Percentiles rank a stretch among this genome's conserved stretches.
Evolutionary conservation across 2,113 vertebrate species (phyloP).

Genomic region (Gasterosteus aculeatus): DNA sequence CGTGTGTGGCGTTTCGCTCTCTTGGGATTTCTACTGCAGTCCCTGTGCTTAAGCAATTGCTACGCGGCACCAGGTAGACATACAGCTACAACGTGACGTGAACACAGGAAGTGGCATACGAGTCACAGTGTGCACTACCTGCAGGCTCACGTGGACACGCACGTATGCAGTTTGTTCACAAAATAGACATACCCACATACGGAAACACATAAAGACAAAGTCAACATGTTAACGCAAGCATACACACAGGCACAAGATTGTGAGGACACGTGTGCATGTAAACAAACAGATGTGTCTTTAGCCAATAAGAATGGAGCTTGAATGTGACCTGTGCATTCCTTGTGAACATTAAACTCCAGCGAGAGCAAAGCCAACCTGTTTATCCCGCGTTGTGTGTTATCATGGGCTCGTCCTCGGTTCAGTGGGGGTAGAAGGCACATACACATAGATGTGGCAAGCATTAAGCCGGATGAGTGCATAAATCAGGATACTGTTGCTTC

Average conservation of each 20-base stretch:
- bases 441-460: constrained; percentile 7
- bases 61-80: background rate
- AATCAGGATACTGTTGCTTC: constrained; percentile 36
- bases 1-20: constrained; percentile 57
- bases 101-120: background rate
- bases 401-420: constrained; percentile 20
- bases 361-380: constrained; percentile 27
- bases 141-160: background rate
- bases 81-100: background rate
- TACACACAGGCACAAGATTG: background rate
- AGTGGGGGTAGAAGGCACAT: constrained; percentile 17
- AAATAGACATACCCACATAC: background rate
- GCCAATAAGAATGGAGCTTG: constrained; percentile 10
- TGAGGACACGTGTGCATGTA: constrained; percentile 20
- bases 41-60: constrained; percentile 18
- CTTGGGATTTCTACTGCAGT: constrained; percentile 55
- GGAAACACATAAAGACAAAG: background rate
- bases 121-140: background rate
- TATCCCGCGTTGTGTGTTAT: constrained; percentile 14
- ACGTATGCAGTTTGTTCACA: background rate
- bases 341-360: constrained; percentile 46
- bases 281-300: constrained; percentile 11
- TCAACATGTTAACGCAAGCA: constrained; percentile 7
- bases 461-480: constrained; percentile 31
- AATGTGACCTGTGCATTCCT: constrained; percentile 44